Conservation (phyloP, 92 coral and sea anemone species). For the Phenganax marumi region DNA sequence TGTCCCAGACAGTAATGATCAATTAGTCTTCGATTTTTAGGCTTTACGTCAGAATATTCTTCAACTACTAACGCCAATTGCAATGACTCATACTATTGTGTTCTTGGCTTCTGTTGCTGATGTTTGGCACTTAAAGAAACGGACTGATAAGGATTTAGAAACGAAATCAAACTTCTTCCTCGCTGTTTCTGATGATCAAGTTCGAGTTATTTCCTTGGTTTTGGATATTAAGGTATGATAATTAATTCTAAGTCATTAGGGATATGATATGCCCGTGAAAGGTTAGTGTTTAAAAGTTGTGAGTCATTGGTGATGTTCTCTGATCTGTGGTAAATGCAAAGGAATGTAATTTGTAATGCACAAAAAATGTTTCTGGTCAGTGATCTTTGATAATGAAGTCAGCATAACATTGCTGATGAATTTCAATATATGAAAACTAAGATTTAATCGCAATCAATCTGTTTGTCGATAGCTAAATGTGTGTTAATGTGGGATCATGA, state of each 20-base stretch:
- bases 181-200: conserved; percentile 79
- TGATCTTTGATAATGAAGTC: no score
- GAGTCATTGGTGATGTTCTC: no score
- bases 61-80: conserved; percentile 85
- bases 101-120: conserved; percentile 96
- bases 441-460: no score
- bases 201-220: conserved; percentile 75
- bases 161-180: conserved; percentile 56
- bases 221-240: conserved; percentile 78
- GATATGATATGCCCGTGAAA: not conserved
- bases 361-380: no score
- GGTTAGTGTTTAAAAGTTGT: no score
- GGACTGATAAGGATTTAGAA: conserved; percentile 62
- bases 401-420: no score
- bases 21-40: conserved; percentile 44
- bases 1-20: not conserved
- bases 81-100: conserved; percentile 91
- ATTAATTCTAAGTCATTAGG: not conserved
- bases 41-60: conserved; percentile 87
- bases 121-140: conserved; percentile 89
- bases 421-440: no score
- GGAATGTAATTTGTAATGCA: no score
- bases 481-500: no score
- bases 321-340: no score
- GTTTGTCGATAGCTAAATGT: no score